Conservation (phyloP, 2,113 vertebrate species). For the Sinocyclocheilus maitianheensis region DNA sequence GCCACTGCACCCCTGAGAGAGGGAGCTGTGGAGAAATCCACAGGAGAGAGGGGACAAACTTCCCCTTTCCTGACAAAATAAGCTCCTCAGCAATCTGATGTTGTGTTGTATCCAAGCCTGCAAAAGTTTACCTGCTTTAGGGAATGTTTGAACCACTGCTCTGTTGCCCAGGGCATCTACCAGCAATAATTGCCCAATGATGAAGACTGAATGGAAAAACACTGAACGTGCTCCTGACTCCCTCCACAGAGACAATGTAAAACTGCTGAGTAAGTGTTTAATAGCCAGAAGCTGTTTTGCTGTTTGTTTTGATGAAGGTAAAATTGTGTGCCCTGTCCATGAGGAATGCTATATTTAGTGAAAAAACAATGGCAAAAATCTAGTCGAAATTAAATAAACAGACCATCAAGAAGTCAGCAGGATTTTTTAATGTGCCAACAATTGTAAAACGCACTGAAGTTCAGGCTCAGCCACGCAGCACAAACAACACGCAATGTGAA, state of each 20-base stretch:
- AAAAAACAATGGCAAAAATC: background rate
- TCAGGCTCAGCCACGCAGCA: conserved; percentile 10
- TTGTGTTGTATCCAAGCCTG: conserved; percentile 17
- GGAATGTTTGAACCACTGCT: conserved; percentile 21
- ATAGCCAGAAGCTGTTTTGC: conserved; percentile 23
- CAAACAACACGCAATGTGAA: conserved; percentile 19
- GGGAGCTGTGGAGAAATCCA: background rate
- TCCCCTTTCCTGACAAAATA: conserved; percentile 16
- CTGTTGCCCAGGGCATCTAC: conserved; percentile 18
- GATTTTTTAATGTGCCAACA: background rate
- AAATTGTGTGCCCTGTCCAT: background rate
- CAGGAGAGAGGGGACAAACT: background rate
- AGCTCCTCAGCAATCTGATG: conserved; percentile 33
- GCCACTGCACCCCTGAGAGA: background rate
- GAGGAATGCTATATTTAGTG: background rate
- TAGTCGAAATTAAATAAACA: background rate
- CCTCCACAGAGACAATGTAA: conserved; percentile 12
- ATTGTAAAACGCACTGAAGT: background rate
- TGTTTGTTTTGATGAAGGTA: conserved; percentile 25
- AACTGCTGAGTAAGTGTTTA: conserved; percentile 38
- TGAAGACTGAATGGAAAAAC: conserved; percentile 28
- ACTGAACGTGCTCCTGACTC: conserved; percentile 4
- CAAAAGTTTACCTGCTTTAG: conserved; percentile 12
- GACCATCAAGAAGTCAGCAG: conserved; percentile 3
- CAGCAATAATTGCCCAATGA: conserved; percentile 28